Evolutionary conservation across 2,888 invertebrate genomes (phyloP).

Genomic region (Eurytoma californica): DNA sequence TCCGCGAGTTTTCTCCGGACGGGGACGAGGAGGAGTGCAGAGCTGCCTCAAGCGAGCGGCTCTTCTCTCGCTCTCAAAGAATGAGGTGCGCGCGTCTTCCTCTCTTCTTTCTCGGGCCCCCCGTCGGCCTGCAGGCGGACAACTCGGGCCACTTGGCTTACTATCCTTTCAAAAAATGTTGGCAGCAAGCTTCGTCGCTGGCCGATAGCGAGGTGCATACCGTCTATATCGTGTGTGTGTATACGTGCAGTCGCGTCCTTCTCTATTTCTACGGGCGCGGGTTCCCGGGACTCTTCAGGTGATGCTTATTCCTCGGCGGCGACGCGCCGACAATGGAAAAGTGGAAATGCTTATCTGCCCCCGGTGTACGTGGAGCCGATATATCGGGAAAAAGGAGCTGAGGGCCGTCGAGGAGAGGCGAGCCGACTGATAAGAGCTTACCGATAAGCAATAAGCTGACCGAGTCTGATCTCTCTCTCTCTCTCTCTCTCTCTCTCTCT

Average conservation of each 20-base stretch:
- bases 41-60: neutral
- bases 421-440: neutral
- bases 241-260: neutral
- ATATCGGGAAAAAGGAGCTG: neutral
- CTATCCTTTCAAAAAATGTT: conserved; percentile 43
- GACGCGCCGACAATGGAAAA: conserved; percentile 22
- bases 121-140: conserved; percentile 13
- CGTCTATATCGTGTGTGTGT: no score
- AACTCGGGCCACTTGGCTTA: conserved; percentile 15
- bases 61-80: conserved; percentile 16
- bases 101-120: neutral
- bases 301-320: conserved; percentile 5
- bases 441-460: conserved; percentile 27
- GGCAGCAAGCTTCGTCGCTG: neutral
- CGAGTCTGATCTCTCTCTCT: conserved; percentile 14
- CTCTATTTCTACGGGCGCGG: neutral
- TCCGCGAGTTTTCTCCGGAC: neutral
- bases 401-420: neutral
- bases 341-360: conserved; percentile 32
- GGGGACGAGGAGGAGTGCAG: neutral
- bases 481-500: conserved; percentile 3
- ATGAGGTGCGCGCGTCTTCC: neutral
- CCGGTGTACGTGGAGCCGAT: neutral
- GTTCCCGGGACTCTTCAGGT: neutral
- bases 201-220: no score